phyloP scores from a whole-genome alignment of 2,113 vertebrate genomes.

The Ginglymostoma cirratum region DNA sequence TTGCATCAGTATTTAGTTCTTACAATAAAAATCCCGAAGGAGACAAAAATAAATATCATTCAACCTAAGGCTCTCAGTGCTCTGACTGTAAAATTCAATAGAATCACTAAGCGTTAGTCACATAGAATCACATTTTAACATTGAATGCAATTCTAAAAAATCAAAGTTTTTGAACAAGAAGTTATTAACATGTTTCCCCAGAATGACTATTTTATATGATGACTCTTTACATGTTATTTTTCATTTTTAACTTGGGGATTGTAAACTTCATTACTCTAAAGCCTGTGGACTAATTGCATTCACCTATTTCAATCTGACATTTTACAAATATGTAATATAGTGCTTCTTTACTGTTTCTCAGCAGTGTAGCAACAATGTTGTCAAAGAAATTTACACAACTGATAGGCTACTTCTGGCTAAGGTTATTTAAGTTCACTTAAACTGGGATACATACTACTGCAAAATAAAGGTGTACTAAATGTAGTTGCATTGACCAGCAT shows the following conservation, averaged over 20 bases:
- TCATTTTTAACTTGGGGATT: slow-evolving; percentile 10
- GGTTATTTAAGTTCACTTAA: slow-evolving; percentile 2
- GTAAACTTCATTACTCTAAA: not conserved
- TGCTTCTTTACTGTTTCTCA: not conserved
- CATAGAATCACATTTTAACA: not conserved
- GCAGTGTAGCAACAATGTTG: not conserved
- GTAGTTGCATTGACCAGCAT: not conserved
- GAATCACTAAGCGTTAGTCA: not conserved
- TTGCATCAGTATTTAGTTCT: not conserved
- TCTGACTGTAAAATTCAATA: not conserved
- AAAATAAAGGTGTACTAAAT: not conserved
- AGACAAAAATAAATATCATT: not conserved
- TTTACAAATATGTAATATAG: not conserved
- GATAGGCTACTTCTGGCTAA: not conserved
- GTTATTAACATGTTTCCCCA: not conserved
- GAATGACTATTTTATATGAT: not conserved
- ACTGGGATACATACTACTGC: not conserved
- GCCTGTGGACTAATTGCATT: not conserved
- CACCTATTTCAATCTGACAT: not conserved
- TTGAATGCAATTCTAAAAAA: not conserved
- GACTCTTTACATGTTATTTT: not conserved
- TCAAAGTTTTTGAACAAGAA: not conserved
- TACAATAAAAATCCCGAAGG: not conserved
- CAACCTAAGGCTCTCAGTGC: not conserved
- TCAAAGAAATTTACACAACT: slow-evolving; percentile 13